Base-by-base conservation (phyloP, 2,113 vertebrate species). In the Ursus arctos region DNA sequence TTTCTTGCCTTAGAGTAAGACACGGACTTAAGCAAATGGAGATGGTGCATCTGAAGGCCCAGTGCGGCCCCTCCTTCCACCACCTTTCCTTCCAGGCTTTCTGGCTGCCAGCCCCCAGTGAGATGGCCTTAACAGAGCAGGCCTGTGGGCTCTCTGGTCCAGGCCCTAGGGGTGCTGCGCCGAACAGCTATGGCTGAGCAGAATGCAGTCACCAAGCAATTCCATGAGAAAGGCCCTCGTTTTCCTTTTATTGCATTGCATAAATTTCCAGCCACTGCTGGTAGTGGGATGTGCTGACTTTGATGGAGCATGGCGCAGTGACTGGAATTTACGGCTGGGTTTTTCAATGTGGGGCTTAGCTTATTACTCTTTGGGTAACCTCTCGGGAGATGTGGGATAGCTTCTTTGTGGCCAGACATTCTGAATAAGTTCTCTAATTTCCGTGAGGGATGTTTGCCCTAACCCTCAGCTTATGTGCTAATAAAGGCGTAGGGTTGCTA, bases 61-160 rank as follows among this genome's bases (percentile, higher is more conserved):
- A 16, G 40, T 0, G 24, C 7, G 4, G 40, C 12, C 72, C 22
- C 15, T 4, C 24, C 43, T 18, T 0, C 74, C 74, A 8, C 63
- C 13, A 0, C 14, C 10, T 47, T 43, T 12, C 18, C 28, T 9
- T 13, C 33, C 9, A 0, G 47, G 19, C 4, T 6, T 28, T 65
- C 84, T 0, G 19, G 7, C n/a, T 7, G 8, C 26, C 2, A 3
- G 43, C 43, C 22, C 4, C 22, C 1, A 0, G 3, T 1, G 11
- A 16, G 18, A 28, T 7, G 28, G 57, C 57, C 47, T 67, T 21
- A 6, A 15, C 11, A 15, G 14, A 40, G 19, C 5, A 15, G 40
- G 21, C 13, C 88, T 10, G 7, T 15, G 36, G 40, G 40, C 7
- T 1, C 28, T 55, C 10, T 0, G 28, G 18, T 15, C 18, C 43